phyloP scores from a whole-genome alignment of 1,140 invertebrate species.

The Triops longicaudatus region DNA sequence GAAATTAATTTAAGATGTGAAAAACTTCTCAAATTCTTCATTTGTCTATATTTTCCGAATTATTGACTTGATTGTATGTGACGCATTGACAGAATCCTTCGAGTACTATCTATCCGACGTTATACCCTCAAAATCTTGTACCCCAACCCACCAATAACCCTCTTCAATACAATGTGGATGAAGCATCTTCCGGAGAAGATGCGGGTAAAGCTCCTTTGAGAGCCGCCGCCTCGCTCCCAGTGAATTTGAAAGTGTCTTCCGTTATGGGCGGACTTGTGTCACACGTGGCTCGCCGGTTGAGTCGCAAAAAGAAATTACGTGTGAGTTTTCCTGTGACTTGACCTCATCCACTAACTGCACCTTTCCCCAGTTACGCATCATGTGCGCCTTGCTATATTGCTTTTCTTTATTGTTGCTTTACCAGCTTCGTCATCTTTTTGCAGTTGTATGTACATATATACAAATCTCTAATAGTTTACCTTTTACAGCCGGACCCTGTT shows the following conservation, averaged over 20 bases:
- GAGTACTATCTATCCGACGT: conserved; percentile 21
- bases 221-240: conserved; percentile 20
- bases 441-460: neutral
- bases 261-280: conserved; percentile 4
- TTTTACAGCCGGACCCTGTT: conserved; percentile 23
- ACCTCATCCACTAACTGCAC: neutral
- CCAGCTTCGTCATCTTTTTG: neutral
- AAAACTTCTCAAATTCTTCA: neutral
- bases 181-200: conserved; percentile 16
- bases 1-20: neutral
- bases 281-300: conserved; percentile 20
- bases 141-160: conserved; percentile 12
- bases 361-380: conserved; percentile 11
- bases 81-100: conserved; percentile 11
- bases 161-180: conserved; percentile 7
- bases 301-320: conserved; percentile 19
- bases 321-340: conserved; percentile 11
- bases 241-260: conserved; percentile 9
- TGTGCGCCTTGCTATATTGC: neutral
- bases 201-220: conserved; percentile 16
- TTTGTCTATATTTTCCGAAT: neutral
- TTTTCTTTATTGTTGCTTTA: neutral
- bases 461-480: neutral
- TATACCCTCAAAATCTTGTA: conserved; percentile 14
- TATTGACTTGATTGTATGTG: neutral